phyloP scores from a whole-genome alignment of 2,888 invertebrate genomes.

The Zonitis immaculata region DNA sequence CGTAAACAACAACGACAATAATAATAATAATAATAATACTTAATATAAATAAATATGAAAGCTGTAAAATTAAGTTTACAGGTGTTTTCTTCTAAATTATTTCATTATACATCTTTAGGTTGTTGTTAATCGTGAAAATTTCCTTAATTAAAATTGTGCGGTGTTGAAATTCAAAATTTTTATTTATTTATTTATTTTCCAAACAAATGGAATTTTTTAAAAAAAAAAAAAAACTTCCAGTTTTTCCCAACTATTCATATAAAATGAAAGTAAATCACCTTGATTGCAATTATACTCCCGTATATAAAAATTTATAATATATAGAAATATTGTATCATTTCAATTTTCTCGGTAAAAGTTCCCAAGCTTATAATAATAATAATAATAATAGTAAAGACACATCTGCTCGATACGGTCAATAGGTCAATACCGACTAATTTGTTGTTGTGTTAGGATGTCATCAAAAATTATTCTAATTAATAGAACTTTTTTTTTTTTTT shows the following conservation, averaged over 20 bases:
- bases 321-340: no score
- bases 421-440: constrained; percentile 16
- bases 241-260: no score
- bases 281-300: no score
- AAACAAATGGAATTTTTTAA: no score
- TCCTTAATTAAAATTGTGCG: not conserved
- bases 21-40: no score
- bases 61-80: not conserved
- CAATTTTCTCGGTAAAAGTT: not conserved
- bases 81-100: not conserved
- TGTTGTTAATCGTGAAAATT: not conserved
- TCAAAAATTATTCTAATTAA: not conserved
- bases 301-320: no score
- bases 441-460: not conserved
- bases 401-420: constrained; percentile 15
- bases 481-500: not conserved
- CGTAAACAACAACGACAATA: constrained; percentile 6
- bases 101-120: not conserved
- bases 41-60: not conserved
- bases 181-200: not conserved
- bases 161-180: not conserved
- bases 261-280: no score
- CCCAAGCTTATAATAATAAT: no score
- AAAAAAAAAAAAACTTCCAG: no score
- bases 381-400: constrained; percentile 7